Conservation (phyloP, 2,797 vertebrate genomes). For the Enteromius mattozi region DNA sequence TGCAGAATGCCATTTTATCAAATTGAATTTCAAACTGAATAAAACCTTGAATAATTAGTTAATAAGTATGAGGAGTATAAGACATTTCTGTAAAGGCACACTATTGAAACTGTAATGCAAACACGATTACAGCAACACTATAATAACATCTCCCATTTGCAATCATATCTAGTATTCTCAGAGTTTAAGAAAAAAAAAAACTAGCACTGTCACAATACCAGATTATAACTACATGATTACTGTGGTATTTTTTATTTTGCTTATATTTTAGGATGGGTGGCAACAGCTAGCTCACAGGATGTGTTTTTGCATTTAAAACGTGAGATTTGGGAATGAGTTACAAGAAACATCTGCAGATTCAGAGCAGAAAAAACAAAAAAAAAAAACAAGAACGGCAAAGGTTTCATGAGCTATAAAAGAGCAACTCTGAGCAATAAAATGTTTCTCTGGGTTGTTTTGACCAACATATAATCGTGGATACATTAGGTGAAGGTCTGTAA, state of each 20-base stretch:
- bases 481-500: neutral
- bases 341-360: neutral
- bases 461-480: neutral
- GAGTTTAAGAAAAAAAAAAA: neutral
- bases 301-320: neutral
- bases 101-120: constrained; percentile 5
- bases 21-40: constrained; percentile 32
- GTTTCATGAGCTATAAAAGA: neutral
- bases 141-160: neutral
- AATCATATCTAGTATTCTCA: neutral
- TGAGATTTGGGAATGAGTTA: neutral
- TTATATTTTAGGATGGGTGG: neutral
- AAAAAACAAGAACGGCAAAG: neutral
- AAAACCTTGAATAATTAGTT: constrained; percentile 32
- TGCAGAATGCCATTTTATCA: constrained; percentile 21
- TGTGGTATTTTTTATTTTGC: neutral
- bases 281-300: neutral
- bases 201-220: neutral
- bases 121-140: neutral
- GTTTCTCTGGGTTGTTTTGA: neutral
- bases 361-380: neutral
- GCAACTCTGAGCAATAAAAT: neutral
- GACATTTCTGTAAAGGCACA: neutral
- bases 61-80: constrained; percentile 11
- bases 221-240: neutral